A percentile compares a stretch with the other conserved stretches of the same genome.
Conservation (phyloP, 2,797 vertebrate species). For the Sibirionetta formosa region DNA sequence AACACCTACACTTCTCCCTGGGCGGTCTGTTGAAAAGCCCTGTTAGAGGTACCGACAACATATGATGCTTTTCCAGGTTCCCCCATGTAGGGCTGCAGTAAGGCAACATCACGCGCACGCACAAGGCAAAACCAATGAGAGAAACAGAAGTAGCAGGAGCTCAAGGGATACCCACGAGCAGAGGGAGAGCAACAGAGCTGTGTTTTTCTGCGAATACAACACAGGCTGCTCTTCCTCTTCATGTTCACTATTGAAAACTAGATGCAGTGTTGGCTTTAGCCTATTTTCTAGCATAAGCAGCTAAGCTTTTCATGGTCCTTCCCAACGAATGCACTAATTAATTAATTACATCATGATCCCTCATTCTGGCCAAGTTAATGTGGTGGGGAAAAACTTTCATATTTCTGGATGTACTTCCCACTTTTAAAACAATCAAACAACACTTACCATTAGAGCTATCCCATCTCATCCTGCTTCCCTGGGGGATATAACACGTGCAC, state of each 20-base stretch:
- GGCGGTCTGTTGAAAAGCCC: rapidly evolving
- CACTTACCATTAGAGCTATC: neutral
- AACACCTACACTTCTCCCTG: neutral
- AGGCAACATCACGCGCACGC: neutral
- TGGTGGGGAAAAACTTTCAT: neutral
- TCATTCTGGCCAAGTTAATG: neutral
- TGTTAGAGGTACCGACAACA: neutral
- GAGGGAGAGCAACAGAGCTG: neutral
- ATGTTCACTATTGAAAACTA: neutral
- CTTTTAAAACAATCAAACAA: neutral
- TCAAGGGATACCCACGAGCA: neutral
- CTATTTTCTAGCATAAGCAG: neutral
- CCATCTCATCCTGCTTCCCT: neutral
- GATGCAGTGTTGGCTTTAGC: neutral
- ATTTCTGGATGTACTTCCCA: neutral
- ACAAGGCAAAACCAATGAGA: neutral
- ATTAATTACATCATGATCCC: neutral
- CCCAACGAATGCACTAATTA: neutral
- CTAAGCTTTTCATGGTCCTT: neutral
- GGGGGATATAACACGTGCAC: rapidly evolving
- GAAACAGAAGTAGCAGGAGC: neutral
- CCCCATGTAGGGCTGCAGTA: neutral
- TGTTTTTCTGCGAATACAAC: neutral
- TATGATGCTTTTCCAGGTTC: neutral
- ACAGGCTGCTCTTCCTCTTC: neutral